Evolutionary conservation across 1,140 invertebrate genomes (phyloP).

Genomic region (Bombus pyrosoma): DNA sequence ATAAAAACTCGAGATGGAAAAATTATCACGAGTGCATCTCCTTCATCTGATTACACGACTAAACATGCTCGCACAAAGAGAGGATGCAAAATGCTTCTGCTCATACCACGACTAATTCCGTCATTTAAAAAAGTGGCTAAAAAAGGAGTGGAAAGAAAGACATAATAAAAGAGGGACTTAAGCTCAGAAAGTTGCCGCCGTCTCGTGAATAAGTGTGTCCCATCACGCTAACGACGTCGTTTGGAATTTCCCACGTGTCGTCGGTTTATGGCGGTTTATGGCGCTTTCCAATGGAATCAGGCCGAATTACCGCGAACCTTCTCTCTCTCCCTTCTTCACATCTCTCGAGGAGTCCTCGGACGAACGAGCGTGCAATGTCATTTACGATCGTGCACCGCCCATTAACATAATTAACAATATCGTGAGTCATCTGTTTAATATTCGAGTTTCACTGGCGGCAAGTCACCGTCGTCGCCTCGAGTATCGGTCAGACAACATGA

Average conservation of each 20-base stretch:
- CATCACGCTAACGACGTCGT: slow-evolving; percentile 55
- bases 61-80: not conserved
- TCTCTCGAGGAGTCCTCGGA: not conserved
- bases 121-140: not conserved
- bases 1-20: no score
- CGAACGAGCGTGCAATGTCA: not conserved
- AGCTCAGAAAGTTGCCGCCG: slow-evolving; percentile 40
- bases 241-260: slow-evolving; percentile 61
- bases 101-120: not conserved
- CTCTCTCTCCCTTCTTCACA: not conserved
- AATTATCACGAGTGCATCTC: not conserved
- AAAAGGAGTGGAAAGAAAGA: not conserved
- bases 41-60: not conserved
- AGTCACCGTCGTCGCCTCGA: not conserved
- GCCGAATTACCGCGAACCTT: slow-evolving; percentile 32
- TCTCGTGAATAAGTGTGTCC: slow-evolving; percentile 52
- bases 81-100: not conserved
- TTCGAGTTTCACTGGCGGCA: slow-evolving; percentile 5
- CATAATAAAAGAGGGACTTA: slow-evolving; percentile 21
- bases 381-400: slow-evolving; percentile 51
- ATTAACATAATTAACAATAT: slow-evolving; percentile 68
- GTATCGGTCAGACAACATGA: not conserved
- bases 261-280: slow-evolving; percentile 34
- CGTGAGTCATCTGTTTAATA: slow-evolving; percentile 61
- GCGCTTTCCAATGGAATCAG: slow-evolving; percentile 47